A percentile compares a stretch with the other conserved stretches of the same genome.
These are phyloP conservation scores for Megaceryle torquata DNA, from an alignment of 2,113 vertebrate species.

Conservation along the genomic window DNA sequence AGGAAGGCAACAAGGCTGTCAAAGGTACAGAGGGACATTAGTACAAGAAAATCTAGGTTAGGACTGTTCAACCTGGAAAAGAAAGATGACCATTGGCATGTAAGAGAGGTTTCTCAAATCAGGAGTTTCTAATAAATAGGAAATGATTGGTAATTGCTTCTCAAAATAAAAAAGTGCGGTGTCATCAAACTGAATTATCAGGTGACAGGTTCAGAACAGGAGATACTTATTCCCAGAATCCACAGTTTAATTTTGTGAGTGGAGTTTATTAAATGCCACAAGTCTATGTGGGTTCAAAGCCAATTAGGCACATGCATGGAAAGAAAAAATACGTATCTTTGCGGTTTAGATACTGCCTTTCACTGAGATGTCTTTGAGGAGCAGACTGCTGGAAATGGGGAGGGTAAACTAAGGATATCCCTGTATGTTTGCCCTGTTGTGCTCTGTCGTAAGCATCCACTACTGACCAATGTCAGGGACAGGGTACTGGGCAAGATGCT, in stretches of 20 bases:
- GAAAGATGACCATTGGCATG: not conserved
- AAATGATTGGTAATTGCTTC: not conserved
- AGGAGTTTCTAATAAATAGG: not conserved
- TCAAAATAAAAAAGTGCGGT: not conserved
- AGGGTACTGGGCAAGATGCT: not conserved
- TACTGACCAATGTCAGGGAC: not conserved
- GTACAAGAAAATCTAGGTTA: not conserved
- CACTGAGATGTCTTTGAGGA: constrained; percentile 26
- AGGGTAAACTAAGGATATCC: constrained; percentile 15
- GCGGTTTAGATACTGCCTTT: constrained; percentile 24
- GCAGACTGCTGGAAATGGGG: constrained; percentile 25
- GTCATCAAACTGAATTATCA: not conserved
- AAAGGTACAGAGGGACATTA: not conserved
- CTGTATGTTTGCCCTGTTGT: not conserved
- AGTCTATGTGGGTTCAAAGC: not conserved
- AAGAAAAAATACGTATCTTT: not conserved
- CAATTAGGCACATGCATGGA: not conserved
- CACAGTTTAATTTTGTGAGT: not conserved
- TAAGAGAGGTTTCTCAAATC: not conserved
- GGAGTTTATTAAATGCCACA: not conserved
- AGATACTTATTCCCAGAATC: not conserved
- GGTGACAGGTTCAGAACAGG: not conserved
- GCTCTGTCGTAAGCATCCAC: not conserved
- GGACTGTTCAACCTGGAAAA: not conserved
- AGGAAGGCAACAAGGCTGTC: not conserved